Percentiles rank a stretch among this genome's conserved stretches.
Conservation (phyloP, 2,113 vertebrate species). For the Bagarius yarrelli region DNA sequence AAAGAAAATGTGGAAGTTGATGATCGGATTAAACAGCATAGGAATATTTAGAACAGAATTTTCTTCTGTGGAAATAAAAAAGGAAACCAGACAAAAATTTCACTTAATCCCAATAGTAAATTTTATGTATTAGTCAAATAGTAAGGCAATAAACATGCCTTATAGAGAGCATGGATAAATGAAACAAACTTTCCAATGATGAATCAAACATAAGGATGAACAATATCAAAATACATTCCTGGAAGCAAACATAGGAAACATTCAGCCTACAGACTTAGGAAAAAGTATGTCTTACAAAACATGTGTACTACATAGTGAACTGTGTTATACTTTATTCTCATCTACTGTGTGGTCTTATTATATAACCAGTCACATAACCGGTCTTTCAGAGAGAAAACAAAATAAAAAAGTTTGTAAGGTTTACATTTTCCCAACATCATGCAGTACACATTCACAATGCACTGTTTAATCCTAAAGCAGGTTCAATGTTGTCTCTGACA, state of each 20-base stretch:
- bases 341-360: neutral
- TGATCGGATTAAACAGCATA: neutral
- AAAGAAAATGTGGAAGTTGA: neutral
- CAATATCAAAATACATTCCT: constrained; percentile 56
- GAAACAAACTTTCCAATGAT: constrained; percentile 53
- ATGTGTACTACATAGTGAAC: constrained; percentile 10
- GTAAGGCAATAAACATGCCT: constrained; percentile 41
- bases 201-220: constrained; percentile 52
- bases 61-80: constrained; percentile 17
- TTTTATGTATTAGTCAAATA: constrained; percentile 48
- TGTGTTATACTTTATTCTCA: neutral
- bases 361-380: neutral
- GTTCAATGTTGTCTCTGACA: constrained; percentile 31
- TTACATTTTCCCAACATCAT: constrained; percentile 17
- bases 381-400: constrained; percentile 9
- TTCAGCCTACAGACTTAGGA: constrained; percentile 34
- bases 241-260: constrained; percentile 39
- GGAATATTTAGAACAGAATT: neutral
- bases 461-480: neutral
- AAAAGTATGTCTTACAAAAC: constrained; percentile 23
- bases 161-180: constrained; percentile 56
- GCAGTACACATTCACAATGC: constrained; percentile 17
- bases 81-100: constrained; percentile 40
- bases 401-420: neutral
- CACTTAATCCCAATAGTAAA: constrained; percentile 56